A percentile compares a stretch with the other conserved stretches of the same genome.
Conservation (phyloP, 2,113 vertebrate genomes). For the Ellobius talpinus region DNA sequence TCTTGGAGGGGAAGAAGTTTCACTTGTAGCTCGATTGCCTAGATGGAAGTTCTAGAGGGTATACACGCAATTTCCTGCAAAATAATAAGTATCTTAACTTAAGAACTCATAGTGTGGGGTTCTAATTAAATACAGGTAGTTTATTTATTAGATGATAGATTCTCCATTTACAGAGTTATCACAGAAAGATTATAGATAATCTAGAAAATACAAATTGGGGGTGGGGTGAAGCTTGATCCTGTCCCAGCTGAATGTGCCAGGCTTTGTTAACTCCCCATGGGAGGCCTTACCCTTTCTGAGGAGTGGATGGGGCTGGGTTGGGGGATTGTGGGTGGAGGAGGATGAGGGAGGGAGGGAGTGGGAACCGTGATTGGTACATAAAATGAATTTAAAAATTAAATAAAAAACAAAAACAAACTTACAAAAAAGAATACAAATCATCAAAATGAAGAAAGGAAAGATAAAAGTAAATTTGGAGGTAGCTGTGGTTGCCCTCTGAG, state of each 20-base stretch:
- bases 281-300: too few relatives aligned
- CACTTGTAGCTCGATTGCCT: slow-evolving; percentile 49
- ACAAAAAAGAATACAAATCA: background rate
- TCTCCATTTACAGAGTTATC: slow-evolving; percentile 24
- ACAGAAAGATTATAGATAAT: slow-evolving; percentile 50
- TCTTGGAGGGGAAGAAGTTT: background rate
- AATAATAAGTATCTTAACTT: slow-evolving; percentile 43
- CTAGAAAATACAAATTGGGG: background rate
- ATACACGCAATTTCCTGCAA: slow-evolving; percentile 11
- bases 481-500: slow-evolving; percentile 28
- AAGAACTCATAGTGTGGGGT: slow-evolving; percentile 5
- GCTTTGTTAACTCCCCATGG: too few relatives aligned
- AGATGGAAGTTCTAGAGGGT: slow-evolving; percentile 54
- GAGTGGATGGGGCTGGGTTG: too few relatives aligned
- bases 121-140: slow-evolving; percentile 37
- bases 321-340: too few relatives aligned
- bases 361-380: too few relatives aligned
- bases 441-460: slow-evolving; percentile 47
- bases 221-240: too few relatives aligned
- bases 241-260: too few relatives aligned
- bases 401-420: too few relatives aligned
- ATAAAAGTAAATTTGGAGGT: slow-evolving; percentile 14
- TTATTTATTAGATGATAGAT: background rate
- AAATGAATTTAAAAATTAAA: too few relatives aligned
- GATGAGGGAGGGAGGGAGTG: too few relatives aligned